Evolutionary conservation across 2,797 vertebrate species (phyloP).

Genomic region (Peromyscus aztecus): DNA sequence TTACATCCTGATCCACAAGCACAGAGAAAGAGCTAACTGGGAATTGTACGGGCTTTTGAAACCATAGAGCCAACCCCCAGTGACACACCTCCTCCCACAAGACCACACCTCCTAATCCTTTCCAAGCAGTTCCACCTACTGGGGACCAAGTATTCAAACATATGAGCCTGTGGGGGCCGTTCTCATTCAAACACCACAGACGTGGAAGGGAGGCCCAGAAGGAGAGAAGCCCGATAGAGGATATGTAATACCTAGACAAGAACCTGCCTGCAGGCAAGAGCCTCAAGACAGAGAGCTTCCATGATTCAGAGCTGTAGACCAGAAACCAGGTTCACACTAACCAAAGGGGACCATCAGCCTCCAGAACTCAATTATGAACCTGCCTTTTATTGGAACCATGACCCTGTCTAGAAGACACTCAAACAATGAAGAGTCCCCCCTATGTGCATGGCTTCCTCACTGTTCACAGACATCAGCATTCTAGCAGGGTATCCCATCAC

Average conservation of each 20-base stretch:
- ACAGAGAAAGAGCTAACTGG: background rate
- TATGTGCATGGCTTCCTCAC: too few species aligned
- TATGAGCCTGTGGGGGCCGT: background rate
- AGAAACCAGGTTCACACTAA: too few species aligned
- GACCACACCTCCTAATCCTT: background rate
- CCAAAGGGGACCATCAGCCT: background rate
- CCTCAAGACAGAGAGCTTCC: background rate
- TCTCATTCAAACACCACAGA: background rate
- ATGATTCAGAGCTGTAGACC: rapidly evolving
- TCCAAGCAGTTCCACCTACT: background rate
- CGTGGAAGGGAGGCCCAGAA: too few species aligned
- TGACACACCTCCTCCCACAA: background rate
- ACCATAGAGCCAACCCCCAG: background rate
- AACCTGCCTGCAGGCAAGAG: background rate
- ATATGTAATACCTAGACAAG: too few species aligned
- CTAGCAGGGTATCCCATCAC: too few species aligned
- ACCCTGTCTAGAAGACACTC: too few species aligned
- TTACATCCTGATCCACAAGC: background rate
- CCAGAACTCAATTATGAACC: background rate
- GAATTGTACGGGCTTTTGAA: background rate
- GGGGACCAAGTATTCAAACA: background rate
- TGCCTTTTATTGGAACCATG: background rate
- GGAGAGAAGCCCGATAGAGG: background rate
- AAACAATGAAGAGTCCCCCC: rapidly evolving
- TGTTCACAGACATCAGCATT: too few species aligned